Base-by-base conservation (phyloP, 2,888 invertebrate genomes). In the Drosophila percnosoma region DNA sequence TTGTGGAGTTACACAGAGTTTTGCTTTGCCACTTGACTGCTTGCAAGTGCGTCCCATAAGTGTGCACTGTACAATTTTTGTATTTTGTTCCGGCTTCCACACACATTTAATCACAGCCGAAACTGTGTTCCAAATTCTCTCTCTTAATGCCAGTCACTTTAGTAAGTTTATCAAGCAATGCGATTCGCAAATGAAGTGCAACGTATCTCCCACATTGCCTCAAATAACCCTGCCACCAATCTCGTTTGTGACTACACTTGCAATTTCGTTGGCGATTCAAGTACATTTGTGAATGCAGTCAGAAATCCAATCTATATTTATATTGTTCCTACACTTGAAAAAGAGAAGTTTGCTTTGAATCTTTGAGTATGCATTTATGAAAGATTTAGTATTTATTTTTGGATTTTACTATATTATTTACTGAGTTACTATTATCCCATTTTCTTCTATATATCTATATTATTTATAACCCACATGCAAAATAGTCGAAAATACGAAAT, bases 1-100 rank as follows among this genome's bases (percentile, higher is more conserved):
- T 74, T 69, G 63, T 78, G 84, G 78, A 66, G 57, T 40, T 63
- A 40, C 63, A 8, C 60, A 45, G 48, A 65, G 62, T 63, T 75
- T 87, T 82, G 83, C 72, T 75, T 88, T 75, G 83, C 70, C 59
- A 68, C 24, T 68, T 68, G 75, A 82, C 81, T 60, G 84, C 84
- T 86, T 83, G 78, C 83, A 83, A 86, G 88, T 68, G 80, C 70
- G 73, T 24, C 18, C 73, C 52, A 64, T 63, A 66, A 85, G 72
- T 72, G 85, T 79, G 80, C 73, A 66, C 53, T 68, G 68, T 59
- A 54, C 70, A 85, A 78, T 86, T 87, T 81, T 81, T 73, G 67
- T 75, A 57, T 82, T 64, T 71, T 68, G 55, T 78, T 57, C 53
- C 49, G 53, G 52, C 51, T 60, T 42, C 42, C 24, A 45, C 31